Evolutionary conservation across 2,113 vertebrate genomes (phyloP), one percentile per base, ranked within the genome.

Genomic region (Platysteira castanea): DNA sequence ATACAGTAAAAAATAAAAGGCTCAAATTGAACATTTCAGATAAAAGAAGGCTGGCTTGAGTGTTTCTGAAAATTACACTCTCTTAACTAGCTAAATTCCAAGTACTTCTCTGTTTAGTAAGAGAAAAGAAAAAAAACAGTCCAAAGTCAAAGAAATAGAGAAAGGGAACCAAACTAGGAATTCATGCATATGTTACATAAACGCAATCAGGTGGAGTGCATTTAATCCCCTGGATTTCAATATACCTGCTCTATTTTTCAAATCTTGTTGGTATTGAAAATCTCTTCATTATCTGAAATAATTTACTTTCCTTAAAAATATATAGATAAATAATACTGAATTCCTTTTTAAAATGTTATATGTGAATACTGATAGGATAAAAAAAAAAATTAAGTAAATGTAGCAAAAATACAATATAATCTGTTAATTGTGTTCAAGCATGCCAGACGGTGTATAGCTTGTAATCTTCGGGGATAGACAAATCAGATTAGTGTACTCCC

Each of bases 111-210:
- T 54, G 23, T 15, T 87, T 67, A 59, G 6, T 22, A 52, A 63
- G 13, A 30, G 8, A 3, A 15, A 47, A 33, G 7, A n/a, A 24
- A 39, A 26, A n/a, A 79, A 81, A 76, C 11, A 7, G 3, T 22
- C 35, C 24, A 16, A 22, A 80, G 46, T 41, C 33, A 75, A 78
- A 71, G 56, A 84, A 77, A 68, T 2, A 70, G 15, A 65, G 50
- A 75, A 84, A 74, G n/a, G 14, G 12, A 12, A 50, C 27, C 14
- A 81, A 70, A 63, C 18, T 31, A 85, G 70, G 46, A 94, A 94
- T 71, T 60, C 64, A 59, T 57, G 19, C 69, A 96, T 94, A 68
- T 46, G 70, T 95, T 94, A 95, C 49, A 91, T 82, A 95, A 95
- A 93, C 33, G 44, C 49, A 97, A 91, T 95, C 82, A 90, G 87